Evolutionary conservation across 2,797 vertebrate species (phyloP), one percentile per base, ranked within the genome.

Genomic region (Aselliscus stoliczkanus): DNA sequence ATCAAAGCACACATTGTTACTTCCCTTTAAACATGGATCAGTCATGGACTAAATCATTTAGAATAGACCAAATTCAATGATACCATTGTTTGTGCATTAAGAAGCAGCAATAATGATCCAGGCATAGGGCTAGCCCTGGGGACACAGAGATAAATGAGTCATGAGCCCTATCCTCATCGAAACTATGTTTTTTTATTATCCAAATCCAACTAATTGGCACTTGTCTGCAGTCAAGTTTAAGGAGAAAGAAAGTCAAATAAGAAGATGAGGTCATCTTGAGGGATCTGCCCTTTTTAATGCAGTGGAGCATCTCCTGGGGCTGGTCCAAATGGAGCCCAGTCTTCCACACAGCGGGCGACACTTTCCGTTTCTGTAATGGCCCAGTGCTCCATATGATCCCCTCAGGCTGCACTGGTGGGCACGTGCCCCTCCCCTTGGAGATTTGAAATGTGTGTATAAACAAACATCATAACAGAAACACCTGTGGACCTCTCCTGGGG

Each of bases 1-100:
- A 94, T 96, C 65, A 94, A 93, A 94, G 75, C 27, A 60, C 39
- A 47, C 27, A 64, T 83, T 94, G 79, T 90, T 94, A 80, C 52
- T 95, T 90, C 64, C 23, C 42, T 95, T 65, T 81, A 65, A 92
- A 80, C 20, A 10, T 90, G 67, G 69, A 58, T 92, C 92, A 87
- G 67, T 97, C 37, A 62, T 50, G 54, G 14, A 94, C 92, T 91
- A 89, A 86, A 58, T 82, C 34, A 83, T 76, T 83, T 62, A 67
- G 50, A 93, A 58, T 69, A 65, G 25, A 85, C 29, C 54, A 58
- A 62, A 54, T 85, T 85, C 52, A 73, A 39, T 2, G 60, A 47
- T 56, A 75, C 11, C 39, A 65, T 37, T 93, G 60, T 90, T 94
- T 79, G 64, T 39, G n/a, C 52, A 60, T 86, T 93, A 91, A 94